Percentiles rank a stretch among this genome's conserved stretches.
These are phyloP conservation scores for Eptatretus atami DNA, from an alignment of 2,797 vertebrate genomes.

Conservation along the genomic window DNA sequence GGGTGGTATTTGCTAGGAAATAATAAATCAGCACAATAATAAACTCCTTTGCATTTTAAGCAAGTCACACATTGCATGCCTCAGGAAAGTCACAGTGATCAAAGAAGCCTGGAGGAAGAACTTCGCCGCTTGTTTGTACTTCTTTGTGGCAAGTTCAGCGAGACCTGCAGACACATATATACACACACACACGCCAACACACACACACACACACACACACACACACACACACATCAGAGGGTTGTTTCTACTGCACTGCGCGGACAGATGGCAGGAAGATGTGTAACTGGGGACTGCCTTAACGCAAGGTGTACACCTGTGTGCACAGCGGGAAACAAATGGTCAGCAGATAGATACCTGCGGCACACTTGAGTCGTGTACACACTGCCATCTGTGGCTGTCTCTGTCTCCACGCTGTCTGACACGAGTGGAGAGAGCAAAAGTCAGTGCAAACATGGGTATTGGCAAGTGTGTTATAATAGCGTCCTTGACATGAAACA, in stretches of 20 bases:
- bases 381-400: constrained; percentile 84
- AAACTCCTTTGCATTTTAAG: too few relatives aligned
- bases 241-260: too few relatives aligned
- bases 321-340: too few relatives aligned
- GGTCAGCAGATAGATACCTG: constrained; percentile 30
- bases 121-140: constrained; percentile 92
- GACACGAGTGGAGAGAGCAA: constrained; percentile 6
- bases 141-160: constrained; percentile 76
- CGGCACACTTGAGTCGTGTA: constrained; percentile 89
- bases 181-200: too few relatives aligned
- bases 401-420: constrained; percentile 84
- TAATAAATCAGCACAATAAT: too few relatives aligned
- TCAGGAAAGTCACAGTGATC: constrained; percentile 98
- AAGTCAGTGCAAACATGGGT: constrained; percentile 8
- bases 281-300: too few relatives aligned
- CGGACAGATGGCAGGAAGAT: too few relatives aligned
- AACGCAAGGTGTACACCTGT: too few relatives aligned
- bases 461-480: not conserved
- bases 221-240: too few relatives aligned
- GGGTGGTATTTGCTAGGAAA: too few relatives aligned
- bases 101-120: constrained; percentile 76
- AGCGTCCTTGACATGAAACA: too few relatives aligned
- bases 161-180: constrained; percentile 25
- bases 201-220: too few relatives aligned
- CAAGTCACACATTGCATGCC: constrained; percentile 19